phyloP scores from a whole-genome alignment of 2,888 invertebrate genomes.

The Dione juno region DNA sequence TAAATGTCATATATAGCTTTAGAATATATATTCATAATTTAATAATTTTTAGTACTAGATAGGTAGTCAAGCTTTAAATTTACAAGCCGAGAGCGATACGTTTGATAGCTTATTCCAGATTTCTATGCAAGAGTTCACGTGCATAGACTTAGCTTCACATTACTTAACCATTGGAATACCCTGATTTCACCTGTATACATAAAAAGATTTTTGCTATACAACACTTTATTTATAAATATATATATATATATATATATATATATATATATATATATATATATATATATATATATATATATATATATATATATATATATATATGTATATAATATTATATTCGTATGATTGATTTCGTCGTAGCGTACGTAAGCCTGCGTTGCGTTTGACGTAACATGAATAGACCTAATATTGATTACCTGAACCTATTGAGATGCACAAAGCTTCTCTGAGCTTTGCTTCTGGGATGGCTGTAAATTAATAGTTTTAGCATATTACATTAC shows the following conservation, averaged over 20 bases:
- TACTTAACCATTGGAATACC: neutral
- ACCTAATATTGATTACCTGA: conserved; percentile 43
- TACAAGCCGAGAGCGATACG: neutral
- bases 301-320: no score
- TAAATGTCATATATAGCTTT: neutral
- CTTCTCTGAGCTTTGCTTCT: neutral
- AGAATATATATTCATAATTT: neutral
- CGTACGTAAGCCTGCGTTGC: conserved; percentile 30
- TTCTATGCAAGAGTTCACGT: neutral
- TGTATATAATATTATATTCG: neutral
- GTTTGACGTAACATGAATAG: conserved; percentile 47
- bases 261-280: no score
- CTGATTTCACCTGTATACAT: neutral
- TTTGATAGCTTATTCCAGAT: neutral
- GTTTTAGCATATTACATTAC: neutral
- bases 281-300: no score
- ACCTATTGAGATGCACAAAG: conserved; percentile 17
- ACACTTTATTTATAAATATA: no score
- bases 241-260: no score
- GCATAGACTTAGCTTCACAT: neutral
- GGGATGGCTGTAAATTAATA: neutral
- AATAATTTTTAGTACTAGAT: neutral
- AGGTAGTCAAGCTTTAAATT: neutral
- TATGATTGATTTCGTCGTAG: conserved; percentile 7
- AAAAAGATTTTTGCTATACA: no score